Evolutionary conservation across 2,797 vertebrate genomes (phyloP).

Genomic region (Nyctibius grandis): DNA sequence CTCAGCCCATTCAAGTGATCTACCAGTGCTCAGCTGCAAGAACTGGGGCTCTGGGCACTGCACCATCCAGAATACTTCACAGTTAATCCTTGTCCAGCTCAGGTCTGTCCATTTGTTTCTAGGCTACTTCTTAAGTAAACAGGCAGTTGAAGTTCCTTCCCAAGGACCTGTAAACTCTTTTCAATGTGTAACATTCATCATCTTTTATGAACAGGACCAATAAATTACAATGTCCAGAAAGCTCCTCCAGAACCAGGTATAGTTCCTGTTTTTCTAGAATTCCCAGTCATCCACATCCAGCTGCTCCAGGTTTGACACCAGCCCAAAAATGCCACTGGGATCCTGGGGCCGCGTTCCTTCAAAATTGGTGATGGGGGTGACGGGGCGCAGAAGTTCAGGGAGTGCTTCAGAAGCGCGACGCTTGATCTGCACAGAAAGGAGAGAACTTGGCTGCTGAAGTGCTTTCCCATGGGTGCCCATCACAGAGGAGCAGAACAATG

Average conservation of each 20-base stretch:
- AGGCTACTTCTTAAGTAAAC: neutral
- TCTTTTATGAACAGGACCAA: conserved; percentile 12
- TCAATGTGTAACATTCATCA: conserved; percentile 1
- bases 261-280: conserved; percentile 75
- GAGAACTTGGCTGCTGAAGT: neutral
- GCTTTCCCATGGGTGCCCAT: rapidly evolving
- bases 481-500: rapidly evolving
- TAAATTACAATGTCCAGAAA: conserved; percentile 24
- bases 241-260: neutral
- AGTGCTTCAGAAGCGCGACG: conserved; percentile 89
- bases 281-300: conserved; percentile 98
- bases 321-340: conserved; percentile 83
- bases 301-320: conserved; percentile 89
- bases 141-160: conserved; percentile 8
- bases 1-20: neutral
- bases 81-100: neutral
- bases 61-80: neutral
- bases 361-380: conserved; percentile 85
- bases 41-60: neutral
- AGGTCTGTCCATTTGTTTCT: neutral
- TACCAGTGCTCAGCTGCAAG: neutral
- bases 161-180: conserved; percentile 45
- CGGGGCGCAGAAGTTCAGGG: conserved; percentile 88
- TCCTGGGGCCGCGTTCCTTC: conserved; percentile 78
- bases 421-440: conserved; percentile 82